Evolutionary conservation across 2,888 invertebrate species (phyloP).

Genomic region (Smittia sp.): DNA sequence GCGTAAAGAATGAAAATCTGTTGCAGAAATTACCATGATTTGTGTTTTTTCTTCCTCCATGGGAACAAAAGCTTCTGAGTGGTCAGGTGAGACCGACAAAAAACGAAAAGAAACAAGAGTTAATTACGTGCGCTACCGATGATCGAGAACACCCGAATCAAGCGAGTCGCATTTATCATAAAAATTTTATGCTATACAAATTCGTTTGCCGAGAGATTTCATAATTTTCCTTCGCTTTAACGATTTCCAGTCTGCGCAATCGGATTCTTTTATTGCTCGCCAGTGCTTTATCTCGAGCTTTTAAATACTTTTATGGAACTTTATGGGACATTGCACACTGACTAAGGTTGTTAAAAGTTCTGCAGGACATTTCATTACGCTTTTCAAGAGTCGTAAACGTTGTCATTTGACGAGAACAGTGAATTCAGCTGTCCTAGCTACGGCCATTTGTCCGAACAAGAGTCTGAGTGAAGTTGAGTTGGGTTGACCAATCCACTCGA

Average conservation of each 20-base stretch:
- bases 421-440: not conserved
- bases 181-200: not conserved
- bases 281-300: not conserved
- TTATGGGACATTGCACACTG: not conserved
- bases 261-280: not conserved
- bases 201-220: not conserved
- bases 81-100: too few species aligned
- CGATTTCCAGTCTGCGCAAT: not conserved
- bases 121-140: not conserved
- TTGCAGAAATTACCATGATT: not conserved
- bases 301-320: not conserved
- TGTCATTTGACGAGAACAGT: not conserved
- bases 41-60: not conserved
- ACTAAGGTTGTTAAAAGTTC: not conserved
- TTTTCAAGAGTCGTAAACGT: not conserved
- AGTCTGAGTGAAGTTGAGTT: not conserved
- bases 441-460: not conserved
- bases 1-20: not conserved
- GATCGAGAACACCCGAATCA: not conserved
- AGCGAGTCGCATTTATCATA: not conserved
- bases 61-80: not conserved
- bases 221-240: not conserved
- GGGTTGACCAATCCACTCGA: too few species aligned
- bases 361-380: not conserved
- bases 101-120: not conserved